Percentiles rank a stretch among this genome's conserved stretches.
Evolutionary conservation across 2,797 vertebrate genomes (phyloP).

Genomic region (Limosa lapponica): DNA sequence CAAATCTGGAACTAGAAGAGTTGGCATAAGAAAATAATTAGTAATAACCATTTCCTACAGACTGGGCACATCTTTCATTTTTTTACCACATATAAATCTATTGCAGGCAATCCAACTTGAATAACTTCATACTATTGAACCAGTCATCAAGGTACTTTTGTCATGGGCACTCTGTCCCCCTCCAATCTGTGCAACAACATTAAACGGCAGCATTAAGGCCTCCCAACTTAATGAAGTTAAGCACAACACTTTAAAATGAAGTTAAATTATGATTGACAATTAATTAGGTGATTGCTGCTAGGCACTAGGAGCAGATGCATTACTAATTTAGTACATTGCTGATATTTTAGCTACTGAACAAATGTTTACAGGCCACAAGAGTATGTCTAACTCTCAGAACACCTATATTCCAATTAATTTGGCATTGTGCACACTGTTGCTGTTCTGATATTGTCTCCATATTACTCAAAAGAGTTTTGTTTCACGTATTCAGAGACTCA

Average conservation of each 20-base stretch:
- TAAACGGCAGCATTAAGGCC: neutral
- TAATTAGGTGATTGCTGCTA: constrained; percentile 17
- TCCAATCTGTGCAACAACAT: neutral
- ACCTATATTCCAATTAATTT: constrained; percentile 67
- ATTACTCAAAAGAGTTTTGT: constrained; percentile 40
- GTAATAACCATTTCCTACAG: neutral
- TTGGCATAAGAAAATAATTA: neutral
- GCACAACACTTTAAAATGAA: neutral
- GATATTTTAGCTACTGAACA: constrained; percentile 50
- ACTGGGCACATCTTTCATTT: neutral
- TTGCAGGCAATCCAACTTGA: neutral
- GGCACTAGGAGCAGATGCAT: constrained; percentile 26
- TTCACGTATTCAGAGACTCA: constrained; percentile 43
- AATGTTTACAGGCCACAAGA: constrained; percentile 56
- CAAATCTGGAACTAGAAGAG: neutral
- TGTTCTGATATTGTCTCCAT: constrained; percentile 10
- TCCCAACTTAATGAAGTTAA: neutral
- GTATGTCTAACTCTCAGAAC: constrained; percentile 35
- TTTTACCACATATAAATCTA: neutral
- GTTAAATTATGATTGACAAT: constrained; percentile 23
- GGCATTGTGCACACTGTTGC: constrained; percentile 11
- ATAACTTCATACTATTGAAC: neutral
- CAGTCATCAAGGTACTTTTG: neutral
- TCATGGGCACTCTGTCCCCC: neutral
- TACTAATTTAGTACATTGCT: constrained; percentile 28